Evolutionary conservation across 1,140 invertebrate genomes (phyloP), one percentile per base, ranked within the genome.

Genomic region (Wasmannia auropunctata): DNA sequence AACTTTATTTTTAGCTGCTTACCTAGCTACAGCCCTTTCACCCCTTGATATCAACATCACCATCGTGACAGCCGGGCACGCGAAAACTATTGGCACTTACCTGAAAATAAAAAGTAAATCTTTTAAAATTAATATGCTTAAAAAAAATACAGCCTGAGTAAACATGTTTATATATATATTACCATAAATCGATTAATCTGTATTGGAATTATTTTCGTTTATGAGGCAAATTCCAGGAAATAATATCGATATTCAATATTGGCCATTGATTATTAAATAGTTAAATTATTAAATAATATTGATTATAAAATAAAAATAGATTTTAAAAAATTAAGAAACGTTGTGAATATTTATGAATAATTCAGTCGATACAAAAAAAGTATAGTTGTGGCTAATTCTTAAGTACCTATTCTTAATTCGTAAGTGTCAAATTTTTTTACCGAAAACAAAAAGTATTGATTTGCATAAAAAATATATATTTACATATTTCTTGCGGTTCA

Each of bases 1-100:
- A 86, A 76, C 74, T 88, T 91, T 94, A 94, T 94, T 94, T 94
- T 94, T 94, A 94, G 93, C 86, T 43, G 87, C 90, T 89, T 90
- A 91, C 90, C 89, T 91, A 90, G 90, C 87, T 81, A 69, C 84
- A 46, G 75, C 90, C 86, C 90, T 91, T 90, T 89, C 81, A 87
- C 85, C 87, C 89, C 84, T 91, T 86, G 86, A 60, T 69, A 80
- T 80, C 75, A 85, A n/a, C n/a, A n/a, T n/a, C 86, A 63, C 83
- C 63, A 28, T 37, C 51, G 65, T 58, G 51, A 88, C 86, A 49
- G 54, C 25, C 67, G 22, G 46, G 14, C 63, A 60, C 31, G 58
- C 83, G 54, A 86, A 60, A 79, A 54, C 10, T 69, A 40, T 40
- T 56, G n/a, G 4, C 37, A 49, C 62, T 83, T 86, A 60, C 80